Evolutionary conservation across 2,888 invertebrate genomes (phyloP), one percentile per base, ranked within the genome.

Genomic region (Orthosia cruda): DNA sequence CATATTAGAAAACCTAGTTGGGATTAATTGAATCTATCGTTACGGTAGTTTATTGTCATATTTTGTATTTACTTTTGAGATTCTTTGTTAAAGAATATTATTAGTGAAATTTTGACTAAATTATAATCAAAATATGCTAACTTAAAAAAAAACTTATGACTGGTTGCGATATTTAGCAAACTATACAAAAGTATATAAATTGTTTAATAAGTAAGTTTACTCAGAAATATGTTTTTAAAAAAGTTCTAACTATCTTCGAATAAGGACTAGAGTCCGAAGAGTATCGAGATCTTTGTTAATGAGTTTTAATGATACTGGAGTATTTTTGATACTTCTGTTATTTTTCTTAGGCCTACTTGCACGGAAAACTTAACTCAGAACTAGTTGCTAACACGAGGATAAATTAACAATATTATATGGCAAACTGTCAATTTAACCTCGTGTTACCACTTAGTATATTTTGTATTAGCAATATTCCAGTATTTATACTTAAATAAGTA

Each of bases 41-140:
- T 4, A 55, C 2, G 11, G 45, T 15, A 32, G 7, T n/a, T 1
- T n/a, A 0, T n/a, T 55, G 23, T 55, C 23, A 73, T 54, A 4
- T 49, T 45, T 49, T 18, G 18, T 3, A 15, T n/a, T n/a, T 4
- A 18, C 3, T 18, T 23, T 5, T 59, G 58, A 71, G 55, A 74
- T 74, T 65, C 47, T 15, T 23, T 15, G 3, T 4, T 32, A 9
- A 57, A 40, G 11, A 70, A 63, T 64, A 59, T 77, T 54, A 59
- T 64, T 26, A 13, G 23, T 70, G 20, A 71, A 71, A 71, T 54
- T 20, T 20, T n/a, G 12, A 40, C n/a, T 4, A 20, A 61, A 55
- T 61, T 16, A 32, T 9, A 72, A 63, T 59, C 15, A 15, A 40
- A 59, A 40, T 3, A 40, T 26, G 16, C 4, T n/a, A 26, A 15